Conservation (phyloP, 2,797 vertebrate genomes). For the Ceyx erithaca region DNA sequence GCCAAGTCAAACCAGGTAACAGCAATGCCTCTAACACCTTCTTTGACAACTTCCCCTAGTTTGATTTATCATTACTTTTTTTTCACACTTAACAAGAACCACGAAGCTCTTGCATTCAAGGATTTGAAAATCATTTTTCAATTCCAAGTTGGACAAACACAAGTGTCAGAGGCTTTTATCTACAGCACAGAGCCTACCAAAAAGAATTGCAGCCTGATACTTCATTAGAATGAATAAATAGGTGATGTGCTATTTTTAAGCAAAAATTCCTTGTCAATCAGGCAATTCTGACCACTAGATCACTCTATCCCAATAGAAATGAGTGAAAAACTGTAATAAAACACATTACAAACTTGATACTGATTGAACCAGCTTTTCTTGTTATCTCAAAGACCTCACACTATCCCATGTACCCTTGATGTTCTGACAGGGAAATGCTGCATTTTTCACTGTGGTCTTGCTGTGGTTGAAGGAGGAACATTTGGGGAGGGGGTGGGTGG, state of each 20-base stretch:
- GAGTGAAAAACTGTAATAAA: background rate
- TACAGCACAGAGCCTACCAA: background rate
- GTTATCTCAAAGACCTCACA: background rate
- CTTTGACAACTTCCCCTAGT: background rate
- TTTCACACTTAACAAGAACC: background rate
- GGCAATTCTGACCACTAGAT: background rate
- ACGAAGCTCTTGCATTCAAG: background rate
- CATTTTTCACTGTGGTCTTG: background rate
- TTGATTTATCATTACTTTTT: background rate
- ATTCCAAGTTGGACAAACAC: background rate
- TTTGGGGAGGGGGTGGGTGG: no score
- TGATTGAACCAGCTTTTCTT: background rate
- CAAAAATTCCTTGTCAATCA: background rate
- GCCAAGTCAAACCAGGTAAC: background rate
- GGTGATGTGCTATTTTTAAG: background rate
- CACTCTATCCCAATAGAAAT: background rate
- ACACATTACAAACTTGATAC: background rate
- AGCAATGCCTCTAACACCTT: background rate
- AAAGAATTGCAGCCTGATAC: background rate
- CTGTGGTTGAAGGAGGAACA: no score
- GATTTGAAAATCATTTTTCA: background rate
- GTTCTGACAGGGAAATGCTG: background rate
- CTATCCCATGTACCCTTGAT: background rate
- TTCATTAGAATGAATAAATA: background rate
- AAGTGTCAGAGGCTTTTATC: background rate